Base-by-base conservation (phyloP, 1,140 invertebrate genomes). In the Steinernema khuongi region DNA sequence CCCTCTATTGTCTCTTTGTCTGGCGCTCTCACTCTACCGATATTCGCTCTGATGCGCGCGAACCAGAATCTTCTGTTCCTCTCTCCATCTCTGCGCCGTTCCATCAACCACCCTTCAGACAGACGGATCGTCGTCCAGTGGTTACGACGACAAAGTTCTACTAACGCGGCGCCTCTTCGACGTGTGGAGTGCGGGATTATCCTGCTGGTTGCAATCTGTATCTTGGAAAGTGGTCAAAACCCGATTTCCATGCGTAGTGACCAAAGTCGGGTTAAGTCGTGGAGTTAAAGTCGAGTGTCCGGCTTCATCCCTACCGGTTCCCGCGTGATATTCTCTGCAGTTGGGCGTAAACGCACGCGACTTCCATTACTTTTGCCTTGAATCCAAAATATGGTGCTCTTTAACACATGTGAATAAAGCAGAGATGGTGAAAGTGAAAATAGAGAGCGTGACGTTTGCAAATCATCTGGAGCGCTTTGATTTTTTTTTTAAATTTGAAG, bases 1-100 rank as follows among this genome's bases (percentile, higher is more conserved):
- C 50, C 50, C 19, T 60, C 50, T 22, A 60, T 60, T 60, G 50
- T 60, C 50, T 60, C 50, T 60, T 60, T 60, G 50, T 60, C 50
- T 60, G 50, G 7, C 22, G 22, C 50, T 60, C 50, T 60, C 50
- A 2, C 7, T 26, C 14, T n/a, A 60, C 11, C 50, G 50, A 60
- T 22, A n/a, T 22, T n/a, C 50, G 50, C 50, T 60, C 7, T 26
- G 11, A 22, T 60, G 50, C 50, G 50, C 7, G 50, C 19, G 50
- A 60, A 60, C 50, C 26, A 60, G 50, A 60, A 60, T 60, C 50
- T 60, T 22, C n/a, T n/a, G n/a, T 60, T 60, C 19, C 50, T 26
- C 50, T 60, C 50, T 60, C 19, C 19, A 17, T 60, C 50, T 60
- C 50, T 60, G 50, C 14, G 4, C 14, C 19, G 50, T 26, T 17